Conservation (phyloP, 2,797 vertebrate species). For the Parauchenoglanis punctatus region DNA sequence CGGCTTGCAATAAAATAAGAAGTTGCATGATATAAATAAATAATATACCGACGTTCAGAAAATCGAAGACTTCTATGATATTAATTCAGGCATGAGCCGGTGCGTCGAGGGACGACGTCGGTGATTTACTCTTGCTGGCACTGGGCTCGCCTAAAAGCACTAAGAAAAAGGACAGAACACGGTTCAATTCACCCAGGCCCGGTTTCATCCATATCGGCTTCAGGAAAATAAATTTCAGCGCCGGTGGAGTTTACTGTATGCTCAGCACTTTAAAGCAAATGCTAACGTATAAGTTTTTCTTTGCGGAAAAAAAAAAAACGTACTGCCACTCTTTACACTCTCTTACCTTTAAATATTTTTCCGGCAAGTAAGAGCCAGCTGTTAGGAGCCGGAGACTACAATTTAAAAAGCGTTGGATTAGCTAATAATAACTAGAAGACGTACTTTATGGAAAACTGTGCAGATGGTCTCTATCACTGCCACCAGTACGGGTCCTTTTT, state of each 20-base stretch:
- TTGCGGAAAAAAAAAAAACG: not conserved
- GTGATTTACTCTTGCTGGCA: slow-evolving; percentile 49
- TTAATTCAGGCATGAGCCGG: slow-evolving; percentile 50
- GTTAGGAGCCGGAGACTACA: slow-evolving; percentile 7
- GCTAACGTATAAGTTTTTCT: slow-evolving; percentile 25
- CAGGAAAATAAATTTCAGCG: slow-evolving; percentile 28
- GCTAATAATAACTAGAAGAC: slow-evolving; percentile 25
- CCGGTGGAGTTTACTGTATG: slow-evolving; percentile 35
- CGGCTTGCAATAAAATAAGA: not conserved
- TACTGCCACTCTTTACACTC: not conserved
- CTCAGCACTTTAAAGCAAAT: slow-evolving; percentile 47
- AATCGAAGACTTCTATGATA: slow-evolving; percentile 47
- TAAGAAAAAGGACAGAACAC: not conserved
- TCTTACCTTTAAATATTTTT: not conserved
- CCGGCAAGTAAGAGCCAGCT: not conserved
- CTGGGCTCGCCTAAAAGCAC: slow-evolving; percentile 24
- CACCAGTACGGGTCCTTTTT: not conserved
- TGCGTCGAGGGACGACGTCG: slow-evolving; percentile 32
- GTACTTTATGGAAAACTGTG: not conserved
- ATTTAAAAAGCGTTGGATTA: slow-evolving; percentile 9
- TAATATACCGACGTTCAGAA: slow-evolving; percentile 38
- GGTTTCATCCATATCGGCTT: slow-evolving; percentile 18
- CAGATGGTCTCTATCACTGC: slow-evolving; percentile 32
- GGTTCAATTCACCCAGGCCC: not conserved
- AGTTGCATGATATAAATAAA: slow-evolving; percentile 12